Conservation (phyloP, 2,113 vertebrate genomes). For the Ptilorrhoa leucosticta region DNA sequence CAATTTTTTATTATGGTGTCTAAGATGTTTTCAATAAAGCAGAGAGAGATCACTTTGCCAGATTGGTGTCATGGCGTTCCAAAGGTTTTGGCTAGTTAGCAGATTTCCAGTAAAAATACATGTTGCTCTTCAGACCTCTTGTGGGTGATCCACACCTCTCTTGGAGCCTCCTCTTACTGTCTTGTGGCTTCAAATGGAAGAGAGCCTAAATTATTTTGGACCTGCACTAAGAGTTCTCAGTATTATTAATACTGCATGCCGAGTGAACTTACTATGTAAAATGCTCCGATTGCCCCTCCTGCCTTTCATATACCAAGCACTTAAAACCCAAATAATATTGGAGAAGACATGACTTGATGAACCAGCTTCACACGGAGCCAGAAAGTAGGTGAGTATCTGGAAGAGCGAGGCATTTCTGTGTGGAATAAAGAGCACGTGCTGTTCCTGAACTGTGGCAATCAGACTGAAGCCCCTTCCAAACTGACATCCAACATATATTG, state of each 20-base stretch:
- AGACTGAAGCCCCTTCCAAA: not conserved
- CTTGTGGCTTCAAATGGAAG: constrained; percentile 67
- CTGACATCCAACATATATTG: fast-evolving
- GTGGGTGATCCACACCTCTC: constrained; percentile 68
- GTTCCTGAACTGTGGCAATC: not conserved
- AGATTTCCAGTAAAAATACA: constrained; percentile 74
- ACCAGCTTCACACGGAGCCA: not conserved
- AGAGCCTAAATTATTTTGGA: constrained; percentile 54
- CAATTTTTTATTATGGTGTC: constrained; percentile 60
- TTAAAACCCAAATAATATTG: not conserved
- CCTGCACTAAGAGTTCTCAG: not conserved
- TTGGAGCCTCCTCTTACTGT: constrained; percentile 66
- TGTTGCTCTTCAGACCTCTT: constrained; percentile 68
- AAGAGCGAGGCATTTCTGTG: not conserved
- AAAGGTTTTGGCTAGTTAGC: constrained; percentile 68
- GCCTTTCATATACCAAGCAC: not conserved
- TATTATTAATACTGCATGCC: constrained; percentile 37
- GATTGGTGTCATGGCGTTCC: constrained; percentile 67
- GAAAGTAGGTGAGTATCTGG: not conserved
- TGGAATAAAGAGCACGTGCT: not conserved
- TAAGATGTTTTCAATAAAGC: constrained; percentile 75
- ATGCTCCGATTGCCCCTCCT: not conserved
- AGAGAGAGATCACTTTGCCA: constrained; percentile 64
- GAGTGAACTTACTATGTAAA: not conserved
- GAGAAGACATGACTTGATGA: not conserved